Conservation (phyloP, 2,113 vertebrate genomes). For the Anser brachyrhynchus region DNA sequence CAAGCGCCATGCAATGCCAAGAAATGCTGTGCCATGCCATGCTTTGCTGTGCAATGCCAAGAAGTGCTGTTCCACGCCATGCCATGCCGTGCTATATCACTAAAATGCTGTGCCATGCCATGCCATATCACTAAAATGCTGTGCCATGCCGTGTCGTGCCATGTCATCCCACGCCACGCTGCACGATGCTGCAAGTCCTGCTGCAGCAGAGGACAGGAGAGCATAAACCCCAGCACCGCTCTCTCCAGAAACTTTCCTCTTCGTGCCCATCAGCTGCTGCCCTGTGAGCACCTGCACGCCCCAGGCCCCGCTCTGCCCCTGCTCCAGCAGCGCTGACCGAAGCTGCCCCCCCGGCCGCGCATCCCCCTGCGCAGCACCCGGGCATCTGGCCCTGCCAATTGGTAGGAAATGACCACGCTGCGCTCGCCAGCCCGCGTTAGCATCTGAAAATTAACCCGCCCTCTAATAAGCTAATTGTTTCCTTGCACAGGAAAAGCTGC, state of each 20-base stretch:
- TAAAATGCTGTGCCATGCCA: no score
- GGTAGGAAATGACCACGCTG: slow-evolving; percentile 43
- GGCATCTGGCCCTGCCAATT: slow-evolving; percentile 8
- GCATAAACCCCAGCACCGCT: accelerated
- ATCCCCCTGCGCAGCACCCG: background rate
- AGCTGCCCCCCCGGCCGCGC: background rate
- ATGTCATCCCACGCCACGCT: accelerated
- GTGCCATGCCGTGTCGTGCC: no score
- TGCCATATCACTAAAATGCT: background rate
- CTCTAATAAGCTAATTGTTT: slow-evolving; percentile 41
- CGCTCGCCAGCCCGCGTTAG: background rate
- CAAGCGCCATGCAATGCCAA: accelerated
- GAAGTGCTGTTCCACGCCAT: accelerated
- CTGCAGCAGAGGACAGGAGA: background rate
- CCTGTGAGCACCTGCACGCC: background rate
- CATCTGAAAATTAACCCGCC: background rate
- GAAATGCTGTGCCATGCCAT: no score
- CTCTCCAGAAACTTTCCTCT: background rate
- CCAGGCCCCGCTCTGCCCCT: background rate
- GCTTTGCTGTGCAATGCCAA: accelerated
- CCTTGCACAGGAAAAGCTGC: slow-evolving; percentile 40
- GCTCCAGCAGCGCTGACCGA: accelerated
- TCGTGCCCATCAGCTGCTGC: background rate
- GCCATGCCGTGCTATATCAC: background rate
- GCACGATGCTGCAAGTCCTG: accelerated